Evolutionary conservation across 1,140 invertebrate species (phyloP), one percentile per base, ranked within the genome.

Genomic region (Trachymyrmex cornetzi): DNA sequence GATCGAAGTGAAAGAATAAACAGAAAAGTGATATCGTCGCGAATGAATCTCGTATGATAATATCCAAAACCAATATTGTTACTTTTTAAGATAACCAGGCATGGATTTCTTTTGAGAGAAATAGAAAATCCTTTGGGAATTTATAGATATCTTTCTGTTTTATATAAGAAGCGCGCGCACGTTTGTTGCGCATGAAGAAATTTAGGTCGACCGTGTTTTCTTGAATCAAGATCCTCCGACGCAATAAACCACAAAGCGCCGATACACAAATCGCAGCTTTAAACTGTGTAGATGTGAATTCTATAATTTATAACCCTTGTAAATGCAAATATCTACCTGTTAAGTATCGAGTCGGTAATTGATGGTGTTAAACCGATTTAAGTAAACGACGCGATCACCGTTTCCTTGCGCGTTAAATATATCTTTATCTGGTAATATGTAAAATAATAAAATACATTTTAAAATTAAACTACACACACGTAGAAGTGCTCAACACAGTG

Each of bases 121-220:
- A 16, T 19, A 7, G 1, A 48, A 69, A 84, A 50, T 82, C 55
- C 80, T 61, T 44, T 34, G 14, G 67, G 27, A 50, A 24, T 34
- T 50, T 57, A n/a, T 67, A 55, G 38, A 34, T 84, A 30, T 61
- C 9, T 44, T 44, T 44, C 67, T 61, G 38, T 61, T 72, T 9
- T 30, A 30, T 30, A 30, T 12, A 30, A 44, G 34, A 72, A 72
- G n/a, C 22, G 55, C 55, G 53, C 53, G n/a, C 9, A 34, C 30
- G 16, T 82, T 72, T 59, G 24, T 22, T 48, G 80, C 38, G 55
- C 69, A n/a, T 34, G 38, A 63, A 72, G 44, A 75, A 84, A 84
- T 84, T 84, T 48, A 74, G 80, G 80, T 84, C 80, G 67, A 74
- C 55, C 67, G 27, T 61, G 48, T 84, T 84, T 44, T 84, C 80